Base-by-base conservation (phyloP, 92 coral and sea anemone species). In the Heteractis magnifica region DNA sequence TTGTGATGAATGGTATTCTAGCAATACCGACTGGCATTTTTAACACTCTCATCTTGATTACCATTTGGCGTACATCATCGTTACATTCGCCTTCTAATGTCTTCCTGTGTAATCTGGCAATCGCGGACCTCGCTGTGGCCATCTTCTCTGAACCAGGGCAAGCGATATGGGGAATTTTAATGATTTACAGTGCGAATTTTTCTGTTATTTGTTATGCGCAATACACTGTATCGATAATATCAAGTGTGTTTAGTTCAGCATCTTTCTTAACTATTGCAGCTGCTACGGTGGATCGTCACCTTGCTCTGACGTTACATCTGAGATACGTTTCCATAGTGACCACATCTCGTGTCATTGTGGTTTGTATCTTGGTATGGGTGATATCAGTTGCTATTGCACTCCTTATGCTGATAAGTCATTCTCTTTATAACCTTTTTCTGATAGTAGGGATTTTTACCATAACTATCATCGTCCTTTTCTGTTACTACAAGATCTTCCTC, bases 181-280 rank as follows among this genome's bases (percentile, higher is more conserved):
- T 18, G 13, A 11, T 11, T 59, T 18, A 59, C 4, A 3, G 65
- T 59, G 13, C 4, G 2, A 18, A 59, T 3, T 11, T 77, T 8
- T 18, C 10, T 4, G 68, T 14, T n/a, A 60, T n/a, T n/a, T 60
- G 70, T n/a, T 13, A 13, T 60, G 19, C 70, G 19, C 14, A 0
- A 1, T 71, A 18, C 76, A 10, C 12, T 14, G 12, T 71, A 11
- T 14, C 5, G n/a, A 11, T 71, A 11, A 2, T 75, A 41, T 0
- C 79, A 44, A 77, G 0, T 56, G 21, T 48, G n/a, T 19, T 77
- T n/a, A 16, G 15, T 18, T 6, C 18, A 1, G 81, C 14, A 5
- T 77, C 81, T 52, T 77, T 7, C 18, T 16, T 77, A n/a, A 77
- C 81, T 16, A 26, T 77, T 4, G 68, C 56, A n/a, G 65, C 81